A percentile compares a stretch with the other conserved stretches of the same genome.
These are phyloP conservation scores for Montipora efflorescens DNA, from an alignment of 64 coral and sea anemone genomes.

Conservation along the genomic window DNA sequence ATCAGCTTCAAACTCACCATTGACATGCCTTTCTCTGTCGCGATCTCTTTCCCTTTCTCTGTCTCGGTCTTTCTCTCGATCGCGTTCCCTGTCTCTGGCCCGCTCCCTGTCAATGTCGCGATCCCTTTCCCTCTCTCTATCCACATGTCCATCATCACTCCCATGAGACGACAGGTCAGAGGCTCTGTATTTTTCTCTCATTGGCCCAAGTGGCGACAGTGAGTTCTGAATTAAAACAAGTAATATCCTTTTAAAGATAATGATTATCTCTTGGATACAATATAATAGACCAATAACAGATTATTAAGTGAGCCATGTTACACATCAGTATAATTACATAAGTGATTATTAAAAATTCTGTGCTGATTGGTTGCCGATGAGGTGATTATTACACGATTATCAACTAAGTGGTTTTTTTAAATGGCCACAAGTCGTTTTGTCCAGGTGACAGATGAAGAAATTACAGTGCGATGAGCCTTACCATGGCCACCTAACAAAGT, in stretches of 20 bases:
- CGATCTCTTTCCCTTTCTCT: constrained; percentile 85
- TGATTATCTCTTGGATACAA: too few relatives aligned
- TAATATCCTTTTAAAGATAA: neutral
- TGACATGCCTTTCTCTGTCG: constrained; percentile 88
- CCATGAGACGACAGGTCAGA: constrained; percentile 82
- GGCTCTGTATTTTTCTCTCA: constrained; percentile 80
- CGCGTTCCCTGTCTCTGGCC: constrained; percentile 58
- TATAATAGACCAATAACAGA: too few relatives aligned
- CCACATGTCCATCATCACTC: constrained; percentile 77
- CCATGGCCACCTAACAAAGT: too few relatives aligned
- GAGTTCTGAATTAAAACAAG: constrained; percentile 77
- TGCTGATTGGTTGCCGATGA: too few relatives aligned
- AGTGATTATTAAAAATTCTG: too few relatives aligned
- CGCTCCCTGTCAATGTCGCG: constrained; percentile 44
- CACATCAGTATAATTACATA: too few relatives aligned
- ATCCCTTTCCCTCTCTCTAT: constrained; percentile 49
- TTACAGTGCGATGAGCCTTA: too few relatives aligned
- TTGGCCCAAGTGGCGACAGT: constrained; percentile 83
- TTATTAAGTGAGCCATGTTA: too few relatives aligned
- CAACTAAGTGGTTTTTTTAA: too few relatives aligned
- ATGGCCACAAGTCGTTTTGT: too few relatives aligned
- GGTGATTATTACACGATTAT: too few relatives aligned
- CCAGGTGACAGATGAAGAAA: too few relatives aligned
- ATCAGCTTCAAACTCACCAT: constrained; percentile 55
- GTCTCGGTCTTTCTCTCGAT: constrained; percentile 72